Evolutionary conservation across 2,113 vertebrate genomes (phyloP).

Genomic region (Marcusenius ussheri): DNA sequence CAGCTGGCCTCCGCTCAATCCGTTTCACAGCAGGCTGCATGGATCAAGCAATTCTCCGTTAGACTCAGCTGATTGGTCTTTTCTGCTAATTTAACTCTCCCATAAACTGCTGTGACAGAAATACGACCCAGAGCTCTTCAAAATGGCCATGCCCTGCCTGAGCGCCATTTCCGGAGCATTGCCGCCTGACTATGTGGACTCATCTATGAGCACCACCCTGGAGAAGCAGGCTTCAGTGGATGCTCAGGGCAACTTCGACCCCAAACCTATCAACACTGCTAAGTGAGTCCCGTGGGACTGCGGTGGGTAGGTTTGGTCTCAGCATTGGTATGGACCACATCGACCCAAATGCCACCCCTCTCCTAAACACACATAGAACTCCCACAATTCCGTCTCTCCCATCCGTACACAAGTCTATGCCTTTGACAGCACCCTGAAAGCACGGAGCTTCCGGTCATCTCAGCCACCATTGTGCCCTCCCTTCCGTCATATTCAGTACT

Average conservation of each 20-base stretch:
- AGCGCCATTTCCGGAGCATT: slow-evolving; percentile 91
- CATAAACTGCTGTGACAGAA: slow-evolving; percentile 67
- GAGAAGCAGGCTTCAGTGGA: slow-evolving; percentile 86
- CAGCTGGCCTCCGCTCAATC: not conserved
- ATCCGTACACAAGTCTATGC: not conserved
- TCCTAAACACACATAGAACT: not conserved
- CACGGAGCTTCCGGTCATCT: not conserved
- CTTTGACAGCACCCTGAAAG: not conserved
- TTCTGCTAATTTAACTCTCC: slow-evolving; percentile 38
- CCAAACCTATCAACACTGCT: slow-evolving; percentile 81
- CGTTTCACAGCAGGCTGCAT: slow-evolving; percentile 1
- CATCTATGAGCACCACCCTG: slow-evolving; percentile 68
- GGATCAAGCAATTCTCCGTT: slow-evolving; percentile 16
- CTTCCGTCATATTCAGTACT: not conserved
- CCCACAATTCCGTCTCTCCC: not conserved
- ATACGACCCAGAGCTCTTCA: slow-evolving; percentile 90
- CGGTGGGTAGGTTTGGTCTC: not conserved
- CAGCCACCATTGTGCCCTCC: not conserved
- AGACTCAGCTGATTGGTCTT: slow-evolving; percentile 30
- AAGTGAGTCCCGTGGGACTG: slow-evolving; percentile 58
- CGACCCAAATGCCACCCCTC: not conserved
- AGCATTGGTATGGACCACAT: not conserved
- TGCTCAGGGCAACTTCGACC: slow-evolving; percentile 92
- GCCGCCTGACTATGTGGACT: slow-evolving; percentile 90
- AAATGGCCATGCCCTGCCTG: slow-evolving; percentile 96